Base-by-base conservation (phyloP, 2,888 invertebrate genomes). In the Caenorhabditis auriculariae region DNA sequence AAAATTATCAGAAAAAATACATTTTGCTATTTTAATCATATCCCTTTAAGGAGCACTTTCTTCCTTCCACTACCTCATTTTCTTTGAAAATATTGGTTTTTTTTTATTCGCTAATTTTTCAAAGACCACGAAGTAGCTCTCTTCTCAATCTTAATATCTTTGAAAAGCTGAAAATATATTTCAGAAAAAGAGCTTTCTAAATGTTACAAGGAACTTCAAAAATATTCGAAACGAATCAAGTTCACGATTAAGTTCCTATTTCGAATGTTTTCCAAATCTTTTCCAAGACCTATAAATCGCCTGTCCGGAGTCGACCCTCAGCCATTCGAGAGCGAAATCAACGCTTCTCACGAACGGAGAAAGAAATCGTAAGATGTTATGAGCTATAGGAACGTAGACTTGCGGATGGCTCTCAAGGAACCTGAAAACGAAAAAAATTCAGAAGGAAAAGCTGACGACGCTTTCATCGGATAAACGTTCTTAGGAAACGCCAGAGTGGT, bases 291-390 rank as follows among this genome's bases (percentile, higher is more conserved):
- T 50, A 39, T 54, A 64, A 15, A 58, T 27, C 4, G 59, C 59
- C 27, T 64, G 53, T 15, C 63, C 63, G 2, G 58, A 56, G 9
- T 64, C 63, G 19, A 64, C 55, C 2, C 58, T 53, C 49, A 60
- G 38, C 63, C 63, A 64, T 21, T 41, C 29, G 17, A 59, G 54
- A 0, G 59, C 63, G 17, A 55, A 43, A 41, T 64, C 63, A 23
- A 64, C 59, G 15, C 59, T 56, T 21, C 60, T 12, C 2, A 59
- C 63, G 38, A 64, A 64, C 9, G 59, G 55, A 3, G 63, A 64
- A n/a, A 56, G 48, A 44, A 58, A 58, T 15, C 50, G 44, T 19
- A 64, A 55, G 4, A 59, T 59, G 19, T 54, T 52, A 35, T 39
- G 45, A 15, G 63, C 59, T 2, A 64, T 17, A 15, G 52, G 55